Percentiles rank a stretch among this genome's conserved stretches.
Evolutionary conservation across 2,888 invertebrate genomes (phyloP).

Genomic region (Lucinisca nassula): DNA sequence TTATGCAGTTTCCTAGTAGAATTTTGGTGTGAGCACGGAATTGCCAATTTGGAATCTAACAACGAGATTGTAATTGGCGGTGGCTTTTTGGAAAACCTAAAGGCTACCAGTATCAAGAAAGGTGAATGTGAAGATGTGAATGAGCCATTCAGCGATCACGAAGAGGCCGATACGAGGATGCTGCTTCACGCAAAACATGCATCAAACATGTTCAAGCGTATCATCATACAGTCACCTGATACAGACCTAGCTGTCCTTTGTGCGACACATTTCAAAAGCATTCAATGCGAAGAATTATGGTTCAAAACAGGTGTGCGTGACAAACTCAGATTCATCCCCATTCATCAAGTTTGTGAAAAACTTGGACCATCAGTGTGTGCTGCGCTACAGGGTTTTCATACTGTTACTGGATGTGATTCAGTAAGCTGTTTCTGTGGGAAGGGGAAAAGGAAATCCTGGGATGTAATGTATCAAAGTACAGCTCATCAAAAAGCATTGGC

Average conservation of each 20-base stretch:
- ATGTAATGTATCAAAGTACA: not conserved
- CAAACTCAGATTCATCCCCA: not conserved
- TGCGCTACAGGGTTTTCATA: not conserved
- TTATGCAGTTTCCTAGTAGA: not conserved
- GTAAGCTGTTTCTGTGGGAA: not conserved
- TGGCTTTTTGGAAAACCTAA: not conserved
- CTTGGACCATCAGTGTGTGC: not conserved
- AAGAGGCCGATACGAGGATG: not conserved
- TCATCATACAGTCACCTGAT: not conserved
- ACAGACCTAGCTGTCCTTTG: not conserved
- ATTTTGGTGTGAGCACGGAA: not conserved
- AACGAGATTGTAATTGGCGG: not conserved
- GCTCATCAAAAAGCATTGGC: not conserved
- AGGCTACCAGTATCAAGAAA: not conserved
- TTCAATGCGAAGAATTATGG: not conserved
- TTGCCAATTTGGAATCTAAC: not conserved
- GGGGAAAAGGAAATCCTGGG: not conserved
- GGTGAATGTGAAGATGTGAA: not conserved
- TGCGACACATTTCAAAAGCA: not conserved
- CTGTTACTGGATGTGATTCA: not conserved
- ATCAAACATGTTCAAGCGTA: not conserved
- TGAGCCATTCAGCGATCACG: not conserved
- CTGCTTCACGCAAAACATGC: not conserved
- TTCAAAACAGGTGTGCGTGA: not conserved
- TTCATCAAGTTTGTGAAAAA: not conserved